These are phyloP conservation scores for Macrostomum lignano DNA, from an alignment of 1,140 invertebrate species.

Conservation along the genomic window DNA sequence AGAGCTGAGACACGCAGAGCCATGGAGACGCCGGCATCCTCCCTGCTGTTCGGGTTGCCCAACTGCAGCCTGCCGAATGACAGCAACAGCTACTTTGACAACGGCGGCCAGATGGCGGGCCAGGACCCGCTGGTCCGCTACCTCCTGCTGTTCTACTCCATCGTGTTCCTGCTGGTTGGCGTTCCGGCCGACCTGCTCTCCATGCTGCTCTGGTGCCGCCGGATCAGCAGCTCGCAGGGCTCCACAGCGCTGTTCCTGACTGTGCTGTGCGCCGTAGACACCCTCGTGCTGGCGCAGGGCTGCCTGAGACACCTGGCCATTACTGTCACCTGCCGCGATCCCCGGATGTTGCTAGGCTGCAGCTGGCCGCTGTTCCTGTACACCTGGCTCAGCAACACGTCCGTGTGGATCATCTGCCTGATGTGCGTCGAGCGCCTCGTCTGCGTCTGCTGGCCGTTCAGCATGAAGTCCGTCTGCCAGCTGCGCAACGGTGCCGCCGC, in stretches of 20 bases:
- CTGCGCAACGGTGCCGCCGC: background rate
- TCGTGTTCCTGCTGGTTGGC: slow-evolving; percentile 1
- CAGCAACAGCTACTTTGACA: too few species aligned
- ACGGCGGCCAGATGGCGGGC: too few species aligned
- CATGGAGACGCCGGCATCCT: too few species aligned
- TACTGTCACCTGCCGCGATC: background rate
- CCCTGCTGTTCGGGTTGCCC: too few species aligned
- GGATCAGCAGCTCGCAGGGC: background rate
- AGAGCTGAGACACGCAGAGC: too few species aligned
- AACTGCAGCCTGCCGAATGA: too few species aligned
- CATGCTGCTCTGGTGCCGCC: background rate
- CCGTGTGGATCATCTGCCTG: slow-evolving; percentile 1
- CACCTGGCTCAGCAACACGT: background rate
- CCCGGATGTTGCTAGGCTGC: slow-evolving; percentile 1
- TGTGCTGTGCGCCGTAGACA: background rate
- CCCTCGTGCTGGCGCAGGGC: background rate
- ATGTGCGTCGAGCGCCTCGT: slow-evolving; percentile 1
- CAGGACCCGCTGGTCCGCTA: too few species aligned
- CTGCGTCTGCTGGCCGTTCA: background rate
- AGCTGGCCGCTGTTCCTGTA: background rate
- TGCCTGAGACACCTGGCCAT: background rate
- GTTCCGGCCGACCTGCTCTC: background rate
- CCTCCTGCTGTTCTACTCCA: too few species aligned
- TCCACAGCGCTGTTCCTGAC: background rate
- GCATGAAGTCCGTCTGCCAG: background rate